Conservation (phyloP, 2,797 vertebrate species). For the Clarias fuscus region DNA sequence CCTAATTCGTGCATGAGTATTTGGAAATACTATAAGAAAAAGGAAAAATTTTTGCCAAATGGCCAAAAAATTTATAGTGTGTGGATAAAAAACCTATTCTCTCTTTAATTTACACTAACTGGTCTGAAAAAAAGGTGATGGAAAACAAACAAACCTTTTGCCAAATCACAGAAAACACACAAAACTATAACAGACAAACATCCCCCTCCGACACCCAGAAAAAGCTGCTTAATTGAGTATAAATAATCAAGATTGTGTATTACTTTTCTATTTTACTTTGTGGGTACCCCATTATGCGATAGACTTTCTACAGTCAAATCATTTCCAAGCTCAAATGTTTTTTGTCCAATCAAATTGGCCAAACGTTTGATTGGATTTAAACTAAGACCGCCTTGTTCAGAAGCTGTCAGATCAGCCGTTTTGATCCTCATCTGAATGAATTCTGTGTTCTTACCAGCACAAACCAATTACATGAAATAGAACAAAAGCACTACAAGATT, state of each 20-base stretch:
- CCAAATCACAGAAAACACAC: neutral
- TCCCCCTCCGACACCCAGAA: too few species aligned
- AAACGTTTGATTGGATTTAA: neutral
- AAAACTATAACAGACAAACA: neutral
- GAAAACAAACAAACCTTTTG: neutral
- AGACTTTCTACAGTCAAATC: neutral
- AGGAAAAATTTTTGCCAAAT: neutral
- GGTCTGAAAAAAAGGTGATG: neutral
- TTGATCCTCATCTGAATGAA: neutral
- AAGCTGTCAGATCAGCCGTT: neutral
- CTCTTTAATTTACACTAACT: neutral
- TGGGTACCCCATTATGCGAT: neutral
- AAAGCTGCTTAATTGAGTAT: neutral
- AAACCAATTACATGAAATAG: neutral
- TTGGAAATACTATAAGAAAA: neutral
- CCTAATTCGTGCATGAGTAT: neutral
- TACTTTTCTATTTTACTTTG: neutral
- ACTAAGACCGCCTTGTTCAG: neutral
- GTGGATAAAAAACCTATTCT: neutral
- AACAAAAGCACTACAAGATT: neutral
- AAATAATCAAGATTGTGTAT: neutral
- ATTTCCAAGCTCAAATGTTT: neutral
- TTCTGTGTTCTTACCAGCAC: neutral
- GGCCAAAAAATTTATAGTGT: neutral
- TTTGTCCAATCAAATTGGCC: neutral